Base-by-base conservation (phyloP, 2,888 invertebrate genomes). In the Lasioglossum pauxillum region DNA sequence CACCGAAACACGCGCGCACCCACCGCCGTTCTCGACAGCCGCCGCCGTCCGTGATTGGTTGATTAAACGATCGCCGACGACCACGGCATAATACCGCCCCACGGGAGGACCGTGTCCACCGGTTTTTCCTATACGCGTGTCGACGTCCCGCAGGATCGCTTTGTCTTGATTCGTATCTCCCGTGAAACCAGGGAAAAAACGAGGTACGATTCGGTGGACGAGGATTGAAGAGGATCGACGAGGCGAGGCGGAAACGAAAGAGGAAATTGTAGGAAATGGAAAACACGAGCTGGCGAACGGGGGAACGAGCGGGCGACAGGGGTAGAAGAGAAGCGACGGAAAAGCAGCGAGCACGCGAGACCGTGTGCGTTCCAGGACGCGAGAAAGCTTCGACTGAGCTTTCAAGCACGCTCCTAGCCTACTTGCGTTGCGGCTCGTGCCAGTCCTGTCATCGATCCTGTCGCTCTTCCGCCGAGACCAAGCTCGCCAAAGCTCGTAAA, bases 341-440 rank as follows among this genome's bases (percentile, higher is more conserved):
- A 80, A 75, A 71, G 74, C 80, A 60, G 72, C 82, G 84, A 88
- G 90, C 92, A 86, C 90, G 86, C 89, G 84, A 81, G 83, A 83
- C 86, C 91, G 91, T 85, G 91, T 93, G 89, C 92, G 91, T 92
- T 89, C 92, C 90, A 92, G 89, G 91, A 90, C 93, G 93, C 94
- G 94, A 92, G 91, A 91, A 92, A 94, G 91, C 93, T 92, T 89
- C 93, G 92, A 95, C 95, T 95, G 94, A 94, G 92, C 93, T 94
- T 94, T 92, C 94, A 88, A 91, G 92, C 31, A 84, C 85, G 85
- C 84, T 90, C 83, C 84, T 85, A 84, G 82, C 78, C 75, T 85
- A 86, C 84, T 89, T 71, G 78, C 75, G 81, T 89, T 53, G 80
- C 69, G 81, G 85, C 86, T 78, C 84, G 85, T 82, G 88, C 74